Conservation (phyloP, 2,888 invertebrate species). For the Lampropteryx suffumata region DNA sequence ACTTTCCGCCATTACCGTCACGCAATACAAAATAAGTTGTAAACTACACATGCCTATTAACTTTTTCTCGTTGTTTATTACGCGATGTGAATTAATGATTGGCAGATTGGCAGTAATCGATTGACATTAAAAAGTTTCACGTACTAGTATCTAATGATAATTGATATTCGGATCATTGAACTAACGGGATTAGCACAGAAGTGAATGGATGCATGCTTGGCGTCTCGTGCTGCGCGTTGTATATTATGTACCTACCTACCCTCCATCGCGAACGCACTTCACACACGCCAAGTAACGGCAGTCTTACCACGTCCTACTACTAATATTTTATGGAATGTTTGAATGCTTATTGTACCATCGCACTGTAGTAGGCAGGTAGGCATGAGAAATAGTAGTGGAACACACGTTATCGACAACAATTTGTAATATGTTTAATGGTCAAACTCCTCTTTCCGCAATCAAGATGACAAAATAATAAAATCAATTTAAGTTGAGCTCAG, state of each 20-base stretch:
- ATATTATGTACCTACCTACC: no score
- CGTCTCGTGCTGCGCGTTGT: conserved; percentile 38
- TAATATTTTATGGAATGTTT: background rate
- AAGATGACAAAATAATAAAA: no score
- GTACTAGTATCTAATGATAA: conserved; percentile 46
- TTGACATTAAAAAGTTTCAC: conserved; percentile 60
- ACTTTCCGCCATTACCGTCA: conserved; percentile 71
- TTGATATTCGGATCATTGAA: conserved; percentile 69
- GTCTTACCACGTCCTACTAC: background rate
- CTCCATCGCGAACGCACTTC: conserved; percentile 35
- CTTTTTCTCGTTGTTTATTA: conserved; percentile 53
- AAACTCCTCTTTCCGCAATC: no score
- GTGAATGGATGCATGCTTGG: conserved; percentile 53
- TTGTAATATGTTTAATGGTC: no score
- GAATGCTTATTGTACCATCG: no score
- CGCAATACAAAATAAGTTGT: conserved; percentile 63
- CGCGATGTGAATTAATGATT: conserved; percentile 52
- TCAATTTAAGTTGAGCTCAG: no score
- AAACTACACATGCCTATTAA: conserved; percentile 46
- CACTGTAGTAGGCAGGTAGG: no score
- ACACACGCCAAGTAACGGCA: conserved; percentile 27
- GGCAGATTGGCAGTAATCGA: conserved; percentile 52
- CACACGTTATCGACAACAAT: no score
- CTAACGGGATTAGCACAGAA: conserved; percentile 57
- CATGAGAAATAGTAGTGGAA: no score